A percentile compares a stretch with the other conserved stretches of the same genome.
Conservation (phyloP, 2,113 vertebrate species). For the Pogonocichla stellata region DNA sequence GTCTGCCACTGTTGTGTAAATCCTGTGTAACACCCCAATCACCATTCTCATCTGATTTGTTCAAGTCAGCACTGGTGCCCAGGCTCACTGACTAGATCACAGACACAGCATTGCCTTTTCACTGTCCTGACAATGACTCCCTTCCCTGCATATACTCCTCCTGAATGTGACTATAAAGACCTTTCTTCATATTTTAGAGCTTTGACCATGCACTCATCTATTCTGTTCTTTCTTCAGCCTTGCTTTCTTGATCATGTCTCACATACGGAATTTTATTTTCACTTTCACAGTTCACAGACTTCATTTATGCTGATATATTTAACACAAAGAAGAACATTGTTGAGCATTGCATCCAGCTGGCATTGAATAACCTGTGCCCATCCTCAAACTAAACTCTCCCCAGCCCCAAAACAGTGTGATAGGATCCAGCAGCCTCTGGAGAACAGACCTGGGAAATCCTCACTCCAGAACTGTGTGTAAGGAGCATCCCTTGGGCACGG, state of each 20-base stretch:
- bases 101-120: neutral
- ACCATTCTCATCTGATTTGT: rapidly evolving
- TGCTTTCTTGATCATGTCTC: neutral
- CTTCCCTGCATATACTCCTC: neutral
- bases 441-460: neutral
- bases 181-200: neutral
- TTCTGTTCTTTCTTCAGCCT: neutral
- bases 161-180: neutral
- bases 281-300: neutral
- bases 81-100: neutral
- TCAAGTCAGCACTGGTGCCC: neutral
- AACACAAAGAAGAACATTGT: neutral
- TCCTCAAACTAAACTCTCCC: neutral
- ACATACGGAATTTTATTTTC: neutral
- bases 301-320: neutral
- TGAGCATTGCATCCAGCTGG: neutral
- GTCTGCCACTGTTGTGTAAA: neutral
- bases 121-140: neutral
- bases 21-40: neutral
- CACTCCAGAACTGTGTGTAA: neutral
- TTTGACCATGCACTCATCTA: neutral
- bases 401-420: neutral
- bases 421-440: neutral
- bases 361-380: neutral
- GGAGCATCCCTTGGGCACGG: neutral